Base-by-base conservation (phyloP, 2,113 vertebrate genomes). In the Neomonachus schauinslandi region DNA sequence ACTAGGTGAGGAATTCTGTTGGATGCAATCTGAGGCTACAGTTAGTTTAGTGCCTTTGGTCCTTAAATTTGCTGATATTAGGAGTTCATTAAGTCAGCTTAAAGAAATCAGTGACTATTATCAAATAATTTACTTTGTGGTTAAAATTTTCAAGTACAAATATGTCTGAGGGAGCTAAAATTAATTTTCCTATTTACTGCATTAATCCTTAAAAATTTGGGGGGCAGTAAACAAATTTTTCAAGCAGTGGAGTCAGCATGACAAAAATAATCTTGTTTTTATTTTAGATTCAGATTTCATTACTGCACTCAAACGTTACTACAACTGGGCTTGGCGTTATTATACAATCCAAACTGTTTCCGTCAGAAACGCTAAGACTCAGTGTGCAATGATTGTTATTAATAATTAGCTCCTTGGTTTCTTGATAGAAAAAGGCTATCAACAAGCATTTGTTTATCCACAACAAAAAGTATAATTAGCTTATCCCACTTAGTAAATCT, bases 401-500 rank as follows among this genome's bases (percentile, higher is more conserved):
- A 99, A 99, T 99, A 99, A 99, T 98, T 99, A 98, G 98, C 98
- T 99, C 98, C 98, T 99, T 99, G 98, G 98, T 99, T 99, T 98
- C 98, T 99, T 98, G 98, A 99, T 99, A 99, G 99, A 99, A 99
- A 99, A 99, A 99, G 98, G 98, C 99, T 99, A 99, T 99, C 99
- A 98, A 99, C 99, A 99, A 99, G 99, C 98, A 99, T 99, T 99
- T 99, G 98, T 99, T 99, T 99, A 99, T 99, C 99, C 98, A 99
- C 99, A 99, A 99, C 98, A 99, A 99, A 98, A 99, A 99, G 99
- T 99, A 99, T 99, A 99, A 99, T 99, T 99, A 99, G 99, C 98
- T 99, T 99, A 99, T 99, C 99, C 99, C 99, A 99, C 99, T 99
- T 99, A 99, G 99, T 99, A 99, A 99, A 99, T 99, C 98, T 98